Percentiles rank a stretch among this genome's conserved stretches.
phyloP scores from a whole-genome alignment of 2,113 vertebrate genomes.

The Gopherus flavomarginatus region DNA sequence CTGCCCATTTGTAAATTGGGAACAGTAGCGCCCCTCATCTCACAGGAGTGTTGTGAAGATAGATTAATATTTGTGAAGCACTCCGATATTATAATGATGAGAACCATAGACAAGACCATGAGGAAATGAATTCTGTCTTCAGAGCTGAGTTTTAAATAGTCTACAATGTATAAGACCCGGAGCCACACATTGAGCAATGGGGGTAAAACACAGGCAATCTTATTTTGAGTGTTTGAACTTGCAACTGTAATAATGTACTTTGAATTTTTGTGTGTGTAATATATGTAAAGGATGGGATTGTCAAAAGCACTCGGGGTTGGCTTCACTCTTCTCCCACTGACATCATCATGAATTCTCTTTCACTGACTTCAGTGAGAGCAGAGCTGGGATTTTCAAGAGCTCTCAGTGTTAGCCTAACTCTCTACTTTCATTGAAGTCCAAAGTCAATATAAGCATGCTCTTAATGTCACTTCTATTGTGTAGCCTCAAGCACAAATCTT shows the following conservation, averaged over 20 bases:
- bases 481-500: not conserved
- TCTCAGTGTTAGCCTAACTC: not conserved
- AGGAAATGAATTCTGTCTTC: too few species aligned
- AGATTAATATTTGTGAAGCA: too few species aligned
- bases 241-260: not conserved
- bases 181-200: not conserved
- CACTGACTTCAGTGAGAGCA: not conserved
- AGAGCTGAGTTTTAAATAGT: too few species aligned
- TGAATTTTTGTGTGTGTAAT: not conserved
- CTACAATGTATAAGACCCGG: too few species aligned
- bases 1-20: too few species aligned
- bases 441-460: not conserved
- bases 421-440: not conserved
- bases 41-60: too few species aligned
- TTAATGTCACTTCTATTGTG: not conserved
- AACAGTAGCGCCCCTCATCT: too few species aligned
- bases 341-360: too few species aligned
- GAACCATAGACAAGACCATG: too few species aligned
- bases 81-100: too few species aligned
- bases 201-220: not conserved
- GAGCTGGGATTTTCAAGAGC: not conserved
- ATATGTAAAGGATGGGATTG: not conserved
- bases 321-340: not conserved
- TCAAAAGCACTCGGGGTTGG: not conserved
- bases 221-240: not conserved